Base-by-base conservation (phyloP, 2,113 vertebrate genomes). In the Pagrus major region DNA sequence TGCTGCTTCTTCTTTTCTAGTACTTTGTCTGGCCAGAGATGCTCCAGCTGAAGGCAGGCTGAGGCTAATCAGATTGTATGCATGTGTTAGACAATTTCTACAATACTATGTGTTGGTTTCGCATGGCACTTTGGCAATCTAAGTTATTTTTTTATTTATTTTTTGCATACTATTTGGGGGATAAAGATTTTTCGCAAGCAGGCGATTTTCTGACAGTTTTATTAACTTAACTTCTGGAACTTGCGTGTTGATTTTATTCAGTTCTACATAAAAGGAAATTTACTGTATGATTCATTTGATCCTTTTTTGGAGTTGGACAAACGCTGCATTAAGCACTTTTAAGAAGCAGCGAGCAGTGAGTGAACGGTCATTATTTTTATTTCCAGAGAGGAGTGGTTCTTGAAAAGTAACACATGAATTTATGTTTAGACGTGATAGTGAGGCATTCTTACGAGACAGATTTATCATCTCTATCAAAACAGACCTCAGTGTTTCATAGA, bases 381-480 rank as follows among this genome's bases (percentile, higher is more conserved):
- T 86, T 90, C 75, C 73, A 83, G 52, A 66, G 51, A 78, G 69
- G 33, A 83, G 29, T 61, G 71, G 15, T 54, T 82, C 59, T 78
- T 83, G 61, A 81, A 89, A 77, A 84, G 72, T 68, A 83, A 66
- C 61, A 61, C 42, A 44, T 61, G 61, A 89, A 87, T 89, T 89
- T 86, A 91, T 88, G 78, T 83, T 71, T 68, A 70, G 52, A 27
- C 59, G 73, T 76, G 75, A 86, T 74, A 88, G 84, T 41, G 35
- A 78, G 33, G 56, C 87, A 93, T 92, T 93, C 86, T 90, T 85
- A n/a, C 6, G 5, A 83, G 87, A 84, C 76, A 91, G 91, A 91
- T 94, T 94, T 93, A 92, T 86, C 35, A 63, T 47, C 47, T 83
- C 72, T 58, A 85, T 73, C 78, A 77, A 63, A 86, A 73, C 49